Evolutionary conservation across 2,797 vertebrate species (phyloP), one percentile per base, ranked within the genome.

Genomic region (Zalophus californianus): DNA sequence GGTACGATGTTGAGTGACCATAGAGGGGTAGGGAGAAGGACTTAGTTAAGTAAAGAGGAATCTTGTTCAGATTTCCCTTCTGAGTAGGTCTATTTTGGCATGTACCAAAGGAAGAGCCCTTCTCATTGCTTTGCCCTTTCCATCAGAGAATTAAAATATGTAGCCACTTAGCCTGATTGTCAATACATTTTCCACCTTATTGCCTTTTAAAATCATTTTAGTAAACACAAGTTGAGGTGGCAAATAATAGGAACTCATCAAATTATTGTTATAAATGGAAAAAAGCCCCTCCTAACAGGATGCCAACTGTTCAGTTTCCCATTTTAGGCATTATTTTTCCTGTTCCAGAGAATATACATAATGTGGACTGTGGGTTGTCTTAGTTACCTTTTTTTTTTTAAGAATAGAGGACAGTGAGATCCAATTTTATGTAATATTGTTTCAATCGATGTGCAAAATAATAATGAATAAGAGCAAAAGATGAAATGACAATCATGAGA

Each of bases 211-310:
- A 90, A 73, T 83, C 10, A 78, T 38, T 91, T 91, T 85, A 88
- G 91, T 82, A 95, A 92, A 54, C 7, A 75, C 25, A 75, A 68
- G 16, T 10, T 62, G 15, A 91, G 35, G 52, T 86, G 15, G 60
- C 88, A 97, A 96, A 94, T 85, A 78, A 95, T 58, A 88, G 41
- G 60, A 94, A 68, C n/a, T 21, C 32, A 85, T 88, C 44, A 90
- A 88, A 20, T 90, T 84, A 96, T 78, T 78, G 13, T 95, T 90
- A 60, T 29, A 73, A 83, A 60, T 52, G 50, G 68, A 7, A 60
- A 60, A 64, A 52, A 15, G 1, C 11, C 23, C 56, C 29, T 75
- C 44, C 56, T 75, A 83, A 79, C 4, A 66, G 15, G 29, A 56
- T 82, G 38, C 82, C 96, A 97, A 58, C 75, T 90, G 80, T 95